Evolutionary conservation across 2,113 vertebrate genomes (phyloP).

Genomic region (Solenodon paradoxus): DNA sequence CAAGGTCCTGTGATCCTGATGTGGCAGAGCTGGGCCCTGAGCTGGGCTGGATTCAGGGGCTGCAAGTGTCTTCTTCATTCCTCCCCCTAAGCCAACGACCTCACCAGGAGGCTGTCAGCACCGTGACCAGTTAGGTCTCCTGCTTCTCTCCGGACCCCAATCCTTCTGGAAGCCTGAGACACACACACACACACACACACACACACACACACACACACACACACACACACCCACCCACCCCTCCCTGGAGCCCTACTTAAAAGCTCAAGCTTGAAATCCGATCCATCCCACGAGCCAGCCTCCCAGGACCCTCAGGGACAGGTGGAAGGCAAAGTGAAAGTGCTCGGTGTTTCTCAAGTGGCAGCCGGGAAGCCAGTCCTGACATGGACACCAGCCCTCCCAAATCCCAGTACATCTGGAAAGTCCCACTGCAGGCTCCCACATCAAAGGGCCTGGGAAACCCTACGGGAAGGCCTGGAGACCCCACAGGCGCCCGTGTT

Average conservation of each 20-base stretch:
- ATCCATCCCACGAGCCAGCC: too few relatives aligned
- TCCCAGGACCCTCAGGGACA: neutral
- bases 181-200: too few relatives aligned
- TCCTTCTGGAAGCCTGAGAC: neutral
- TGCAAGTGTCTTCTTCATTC: too few relatives aligned
- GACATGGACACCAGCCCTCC: neutral
- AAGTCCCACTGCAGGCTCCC: neutral
- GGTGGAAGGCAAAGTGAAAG: neutral
- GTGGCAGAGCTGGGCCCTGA: neutral
- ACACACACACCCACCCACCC: neutral
- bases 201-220: neutral
- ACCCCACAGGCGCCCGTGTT: neutral
- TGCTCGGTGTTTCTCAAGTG: neutral
- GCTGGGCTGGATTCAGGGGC: neutral
- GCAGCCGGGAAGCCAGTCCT: neutral
- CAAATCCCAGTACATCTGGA: neutral
- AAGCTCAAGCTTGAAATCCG: neutral
- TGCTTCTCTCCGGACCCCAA: too few relatives aligned
- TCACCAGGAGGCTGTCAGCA: too few relatives aligned
- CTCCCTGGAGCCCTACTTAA: neutral
- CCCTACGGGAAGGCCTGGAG: neutral
- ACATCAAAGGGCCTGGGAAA: neutral
- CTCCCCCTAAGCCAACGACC: neutral
- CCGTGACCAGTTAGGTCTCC: too few relatives aligned
- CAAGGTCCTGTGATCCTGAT: neutral